Percentiles rank a stretch among this genome's conserved stretches.
Conservation (phyloP, 2,888 invertebrate species). For the Apocheima hispidaria region DNA sequence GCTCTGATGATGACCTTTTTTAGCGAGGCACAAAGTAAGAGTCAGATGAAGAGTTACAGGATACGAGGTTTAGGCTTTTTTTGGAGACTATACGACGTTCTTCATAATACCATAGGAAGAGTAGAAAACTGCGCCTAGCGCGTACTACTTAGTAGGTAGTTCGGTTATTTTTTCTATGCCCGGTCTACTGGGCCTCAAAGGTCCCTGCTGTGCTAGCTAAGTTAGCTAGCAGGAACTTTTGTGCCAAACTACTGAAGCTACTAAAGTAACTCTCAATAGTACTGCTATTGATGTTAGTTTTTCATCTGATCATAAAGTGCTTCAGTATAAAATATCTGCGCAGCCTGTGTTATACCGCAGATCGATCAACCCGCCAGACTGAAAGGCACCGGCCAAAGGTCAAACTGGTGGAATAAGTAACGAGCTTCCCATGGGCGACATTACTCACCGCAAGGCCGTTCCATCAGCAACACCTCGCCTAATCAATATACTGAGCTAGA, state of each 20-base stretch:
- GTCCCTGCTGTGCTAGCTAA: too few relatives aligned
- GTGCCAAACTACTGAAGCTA: background rate
- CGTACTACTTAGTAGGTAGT: too few relatives aligned
- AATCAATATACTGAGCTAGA: slow-evolving; percentile 1
- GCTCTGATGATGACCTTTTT: slow-evolving; percentile 9
- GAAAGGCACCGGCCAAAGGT: slow-evolving; percentile 29
- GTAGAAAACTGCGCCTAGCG: too few relatives aligned
- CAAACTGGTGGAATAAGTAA: slow-evolving; percentile 25
- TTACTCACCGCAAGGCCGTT: slow-evolving; percentile 25
- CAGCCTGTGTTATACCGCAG: slow-evolving; percentile 9
- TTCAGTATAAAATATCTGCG: background rate
- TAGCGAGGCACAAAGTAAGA: background rate
- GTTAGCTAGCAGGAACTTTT: too few relatives aligned
- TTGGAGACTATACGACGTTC: too few relatives aligned
- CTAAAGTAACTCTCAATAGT: background rate
- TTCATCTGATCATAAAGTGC: background rate
- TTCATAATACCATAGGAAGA: too few relatives aligned
- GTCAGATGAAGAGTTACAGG: background rate
- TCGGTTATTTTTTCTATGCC: too few relatives aligned
- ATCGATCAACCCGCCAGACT: slow-evolving; percentile 19
- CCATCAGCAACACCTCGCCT: background rate
- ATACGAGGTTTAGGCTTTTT: too few relatives aligned
- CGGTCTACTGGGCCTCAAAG: too few relatives aligned
- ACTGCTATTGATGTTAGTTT: background rate
- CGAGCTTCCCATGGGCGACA: slow-evolving; percentile 25